Evolutionary conservation across 2,888 invertebrate genomes (phyloP).

Genomic region (Drosophila peninsularis): DNA sequence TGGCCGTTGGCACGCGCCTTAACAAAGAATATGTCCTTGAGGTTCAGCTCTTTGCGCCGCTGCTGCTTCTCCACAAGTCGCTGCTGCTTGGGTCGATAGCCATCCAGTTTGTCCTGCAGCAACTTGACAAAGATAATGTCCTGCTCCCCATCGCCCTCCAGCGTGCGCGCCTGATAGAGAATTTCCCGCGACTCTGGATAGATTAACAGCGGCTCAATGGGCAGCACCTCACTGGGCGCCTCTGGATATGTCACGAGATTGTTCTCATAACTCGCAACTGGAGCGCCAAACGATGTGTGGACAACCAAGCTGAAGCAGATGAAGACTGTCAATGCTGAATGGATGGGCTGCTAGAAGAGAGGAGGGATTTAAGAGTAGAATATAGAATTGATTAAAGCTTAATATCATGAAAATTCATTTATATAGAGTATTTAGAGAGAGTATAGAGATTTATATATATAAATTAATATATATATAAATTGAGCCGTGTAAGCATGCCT

Average conservation of each 20-base stretch:
- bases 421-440: too few species aligned
- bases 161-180: conserved; percentile 61
- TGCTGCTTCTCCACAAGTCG: conserved; percentile 42
- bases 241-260: conserved; percentile 51
- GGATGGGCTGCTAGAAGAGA: conserved; percentile 2
- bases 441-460: too few species aligned
- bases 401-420: too few species aligned
- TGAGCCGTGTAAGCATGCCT: too few species aligned
- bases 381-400: too few species aligned
- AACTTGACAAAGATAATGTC: conserved; percentile 80
- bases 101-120: conserved; percentile 59
- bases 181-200: conserved; percentile 67
- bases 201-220: conserved; percentile 76
- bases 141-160: conserved; percentile 55
- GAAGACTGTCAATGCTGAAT: conserved; percentile 17
- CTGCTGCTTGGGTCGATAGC: conserved; percentile 75
- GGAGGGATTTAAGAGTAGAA: not conserved
- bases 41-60: conserved; percentile 50
- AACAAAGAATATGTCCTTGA: conserved; percentile 82
- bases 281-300: conserved; percentile 43
- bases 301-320: conserved; percentile 16
- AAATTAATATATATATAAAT: too few species aligned
- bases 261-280: conserved; percentile 33
- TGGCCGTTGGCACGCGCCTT: conserved; percentile 79
- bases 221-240: conserved; percentile 75